Conservation (phyloP, 2,797 vertebrate species). For the Notamacropus eugenii region DNA sequence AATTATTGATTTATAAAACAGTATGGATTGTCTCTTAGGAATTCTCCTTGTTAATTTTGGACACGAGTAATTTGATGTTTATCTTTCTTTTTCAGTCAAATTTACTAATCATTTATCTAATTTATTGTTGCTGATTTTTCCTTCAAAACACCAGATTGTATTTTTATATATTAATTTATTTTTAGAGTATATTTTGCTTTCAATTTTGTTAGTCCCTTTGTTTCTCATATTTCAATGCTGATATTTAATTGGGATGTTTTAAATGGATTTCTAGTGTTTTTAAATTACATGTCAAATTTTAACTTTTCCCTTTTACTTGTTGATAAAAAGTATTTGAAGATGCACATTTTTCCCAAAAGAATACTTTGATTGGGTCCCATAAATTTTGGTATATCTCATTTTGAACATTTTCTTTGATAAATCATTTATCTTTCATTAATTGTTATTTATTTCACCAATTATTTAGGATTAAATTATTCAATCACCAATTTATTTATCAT, state of each 20-base stretch:
- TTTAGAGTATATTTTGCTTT: background rate
- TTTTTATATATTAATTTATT: background rate
- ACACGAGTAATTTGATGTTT: background rate
- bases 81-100: background rate
- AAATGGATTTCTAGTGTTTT: background rate
- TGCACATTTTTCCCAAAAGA: background rate
- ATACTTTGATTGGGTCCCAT: background rate
- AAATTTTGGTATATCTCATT: background rate
- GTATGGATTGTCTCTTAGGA: background rate
- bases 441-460: too few species aligned
- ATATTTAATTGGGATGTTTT: background rate
- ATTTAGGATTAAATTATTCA: too few species aligned
- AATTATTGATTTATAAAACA: background rate
- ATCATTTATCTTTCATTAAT: too few species aligned
- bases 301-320: background rate
- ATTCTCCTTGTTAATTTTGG: background rate
- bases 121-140: background rate
- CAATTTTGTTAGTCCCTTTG: background rate
- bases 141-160: background rate
- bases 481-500: too few species aligned
- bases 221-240: background rate
- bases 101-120: background rate
- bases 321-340: background rate
- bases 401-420: too few species aligned
- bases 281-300: background rate